These are phyloP conservation scores for Meteorus colon DNA, from an alignment of 2,888 invertebrate genomes.

Conservation along the genomic window DNA sequence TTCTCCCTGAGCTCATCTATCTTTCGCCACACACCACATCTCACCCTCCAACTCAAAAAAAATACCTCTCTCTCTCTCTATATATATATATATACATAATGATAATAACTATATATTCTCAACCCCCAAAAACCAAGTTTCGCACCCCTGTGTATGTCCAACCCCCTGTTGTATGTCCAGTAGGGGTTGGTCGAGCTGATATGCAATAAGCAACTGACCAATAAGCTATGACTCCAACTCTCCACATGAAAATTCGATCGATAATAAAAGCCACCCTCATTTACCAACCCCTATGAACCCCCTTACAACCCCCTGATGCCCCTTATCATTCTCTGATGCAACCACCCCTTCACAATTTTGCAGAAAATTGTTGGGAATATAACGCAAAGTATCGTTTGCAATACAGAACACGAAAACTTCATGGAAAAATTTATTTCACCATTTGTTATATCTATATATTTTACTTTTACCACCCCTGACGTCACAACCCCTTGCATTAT, in stretches of 20 bases:
- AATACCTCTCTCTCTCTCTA: background rate
- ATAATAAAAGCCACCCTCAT: constrained; percentile 7
- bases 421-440: background rate
- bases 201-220: constrained; percentile 69
- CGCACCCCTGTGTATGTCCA: constrained; percentile 21
- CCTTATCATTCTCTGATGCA: background rate
- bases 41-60: constrained; percentile 8
- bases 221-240: constrained; percentile 62
- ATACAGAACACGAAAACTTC: background rate
- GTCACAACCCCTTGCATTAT: constrained; percentile 3
- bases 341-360: background rate
- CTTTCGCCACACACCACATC: constrained; percentile 9
- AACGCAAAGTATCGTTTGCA: background rate
- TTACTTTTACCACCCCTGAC: background rate
- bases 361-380: background rate
- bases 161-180: constrained; percentile 28
- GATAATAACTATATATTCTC: constrained; percentile 1
- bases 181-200: constrained; percentile 53
- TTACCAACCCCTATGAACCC: background rate
- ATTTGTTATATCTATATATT: background rate
- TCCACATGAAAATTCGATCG: constrained; percentile 2
- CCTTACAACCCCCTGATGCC: background rate
- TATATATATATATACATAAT: background rate
- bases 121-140: constrained; percentile 18
- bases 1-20: constrained; percentile 13